These are phyloP conservation scores for Lagocephalus sceleratus DNA, from an alignment of 2,797 vertebrate species.

Conservation along the genomic window DNA sequence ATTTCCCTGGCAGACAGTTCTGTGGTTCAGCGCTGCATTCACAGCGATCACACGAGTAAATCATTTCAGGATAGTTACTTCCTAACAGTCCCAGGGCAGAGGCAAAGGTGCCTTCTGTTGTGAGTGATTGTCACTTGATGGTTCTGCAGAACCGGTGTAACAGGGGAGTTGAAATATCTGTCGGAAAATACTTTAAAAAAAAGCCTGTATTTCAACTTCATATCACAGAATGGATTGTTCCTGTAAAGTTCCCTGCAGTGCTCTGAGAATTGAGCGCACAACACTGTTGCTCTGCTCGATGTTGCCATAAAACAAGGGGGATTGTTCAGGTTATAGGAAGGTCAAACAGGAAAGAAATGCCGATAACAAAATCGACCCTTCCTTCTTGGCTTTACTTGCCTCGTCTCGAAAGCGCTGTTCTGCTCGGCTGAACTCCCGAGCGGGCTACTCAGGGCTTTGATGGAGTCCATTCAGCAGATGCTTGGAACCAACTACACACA, in stretches of 20 bases:
- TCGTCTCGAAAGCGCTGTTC: constrained; percentile 31
- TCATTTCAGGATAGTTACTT: constrained; percentile 17
- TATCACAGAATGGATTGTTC: constrained; percentile 31
- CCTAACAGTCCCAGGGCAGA: constrained; percentile 6
- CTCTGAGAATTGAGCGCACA: constrained; percentile 33
- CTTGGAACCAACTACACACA: constrained; percentile 31
- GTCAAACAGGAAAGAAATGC: constrained; percentile 51
- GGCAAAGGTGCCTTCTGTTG: constrained; percentile 9
- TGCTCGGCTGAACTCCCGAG: constrained; percentile 50
- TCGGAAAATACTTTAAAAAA: constrained; percentile 22
- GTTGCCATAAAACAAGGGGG: constrained; percentile 46
- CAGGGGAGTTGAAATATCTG: constrained; percentile 20
- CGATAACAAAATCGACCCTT: constrained; percentile 44
- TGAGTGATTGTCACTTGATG: constrained; percentile 28
- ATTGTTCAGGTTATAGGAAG: constrained; percentile 43
- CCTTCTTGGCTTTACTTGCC: constrained; percentile 34
- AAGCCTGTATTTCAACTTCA: constrained; percentile 18
- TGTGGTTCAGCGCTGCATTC: constrained; percentile 6
- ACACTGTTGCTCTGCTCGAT: constrained; percentile 43
- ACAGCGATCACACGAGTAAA: constrained; percentile 37
- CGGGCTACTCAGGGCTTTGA: constrained; percentile 44
- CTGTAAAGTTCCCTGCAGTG: constrained; percentile 28
- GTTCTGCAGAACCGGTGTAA: constrained; percentile 3
- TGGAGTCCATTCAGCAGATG: constrained; percentile 41
- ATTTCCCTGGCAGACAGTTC: constrained; percentile 29